These are phyloP conservation scores for Nomada fucata DNA, from an alignment of 2,888 invertebrate species.

Conservation along the genomic window DNA sequence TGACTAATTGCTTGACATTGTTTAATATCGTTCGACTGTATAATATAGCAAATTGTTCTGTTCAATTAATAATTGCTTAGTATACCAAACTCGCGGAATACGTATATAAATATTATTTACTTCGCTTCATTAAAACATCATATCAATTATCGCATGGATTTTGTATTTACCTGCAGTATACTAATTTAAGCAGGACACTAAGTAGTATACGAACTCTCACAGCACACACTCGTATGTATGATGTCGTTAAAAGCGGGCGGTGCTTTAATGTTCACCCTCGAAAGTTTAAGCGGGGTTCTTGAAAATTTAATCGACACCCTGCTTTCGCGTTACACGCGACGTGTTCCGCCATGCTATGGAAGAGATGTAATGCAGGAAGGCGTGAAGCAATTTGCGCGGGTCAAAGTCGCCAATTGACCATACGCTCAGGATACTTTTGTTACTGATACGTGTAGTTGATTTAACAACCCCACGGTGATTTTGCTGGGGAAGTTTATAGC, in stretches of 20 bases:
- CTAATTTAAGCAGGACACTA: background rate
- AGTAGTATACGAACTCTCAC: no score
- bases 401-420: conserved; percentile 17
- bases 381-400: conserved; percentile 29
- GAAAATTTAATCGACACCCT: conserved; percentile 38
- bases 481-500: background rate
- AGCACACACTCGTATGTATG: background rate
- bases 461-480: conserved; percentile 2
- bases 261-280: conserved; percentile 16
- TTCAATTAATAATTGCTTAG: no score
- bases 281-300: conserved; percentile 39
- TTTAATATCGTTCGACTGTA: no score
- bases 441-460: conserved; percentile 18
- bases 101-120: no score
- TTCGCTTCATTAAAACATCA: no score
- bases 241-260: background rate
- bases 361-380: conserved; percentile 18
- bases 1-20: no score
- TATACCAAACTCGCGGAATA: no score
- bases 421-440: conserved; percentile 2
- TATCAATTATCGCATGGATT: no score
- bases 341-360: background rate
- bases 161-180: background rate
- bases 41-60: no score
- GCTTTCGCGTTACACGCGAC: background rate